phyloP scores from a whole-genome alignment of 2,797 vertebrate genomes.

The Anguilla anguilla region DNA sequence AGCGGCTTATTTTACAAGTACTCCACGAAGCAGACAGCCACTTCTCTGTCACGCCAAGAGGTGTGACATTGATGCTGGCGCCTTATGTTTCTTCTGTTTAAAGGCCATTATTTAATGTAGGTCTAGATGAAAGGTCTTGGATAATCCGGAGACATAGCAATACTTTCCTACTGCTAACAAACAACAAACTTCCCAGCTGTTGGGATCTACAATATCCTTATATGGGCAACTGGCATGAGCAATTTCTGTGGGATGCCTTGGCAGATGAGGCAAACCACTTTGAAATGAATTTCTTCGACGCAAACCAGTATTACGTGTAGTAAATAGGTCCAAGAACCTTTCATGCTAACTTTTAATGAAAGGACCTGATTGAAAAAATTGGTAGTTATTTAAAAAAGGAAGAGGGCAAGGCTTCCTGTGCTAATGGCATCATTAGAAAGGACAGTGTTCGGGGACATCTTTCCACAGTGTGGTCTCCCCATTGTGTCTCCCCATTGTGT shows the following conservation, averaged over 20 bases:
- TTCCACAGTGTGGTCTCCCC: background rate
- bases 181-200: background rate
- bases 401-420: background rate
- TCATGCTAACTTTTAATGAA: background rate
- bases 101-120: background rate
- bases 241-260: background rate
- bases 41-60: background rate
- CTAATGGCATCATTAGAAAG: background rate
- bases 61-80: background rate
- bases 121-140: background rate
- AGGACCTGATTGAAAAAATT: background rate
- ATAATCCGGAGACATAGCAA: background rate
- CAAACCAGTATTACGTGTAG: background rate
- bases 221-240: background rate
- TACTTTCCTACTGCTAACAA: background rate
- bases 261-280: background rate
- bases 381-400: background rate
- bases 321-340: background rate
- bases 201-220: background rate
- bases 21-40: background rate
- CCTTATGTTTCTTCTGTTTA: background rate
- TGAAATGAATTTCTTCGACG: background rate
- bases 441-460: background rate
- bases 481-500: background rate
- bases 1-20: background rate